phyloP scores from a whole-genome alignment of 2,797 vertebrate species.

The Channallabes apus region DNA sequence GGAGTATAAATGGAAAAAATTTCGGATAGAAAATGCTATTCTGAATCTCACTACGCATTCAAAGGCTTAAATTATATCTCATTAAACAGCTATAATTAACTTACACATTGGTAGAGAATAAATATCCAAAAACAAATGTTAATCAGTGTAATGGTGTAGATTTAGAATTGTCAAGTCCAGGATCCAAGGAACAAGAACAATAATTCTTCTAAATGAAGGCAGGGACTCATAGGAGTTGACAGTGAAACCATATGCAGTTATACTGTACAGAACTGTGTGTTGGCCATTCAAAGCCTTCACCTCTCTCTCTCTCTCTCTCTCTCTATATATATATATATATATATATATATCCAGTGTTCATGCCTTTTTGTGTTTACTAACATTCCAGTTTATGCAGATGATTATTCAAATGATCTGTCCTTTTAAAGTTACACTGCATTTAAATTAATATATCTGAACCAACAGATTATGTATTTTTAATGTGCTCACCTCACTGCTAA shows the following conservation, averaged over 20 bases:
- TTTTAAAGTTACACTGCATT: not conserved
- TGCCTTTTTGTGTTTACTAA: not conserved
- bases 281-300: constrained; percentile 18
- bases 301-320: not conserved
- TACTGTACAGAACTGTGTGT: not conserved
- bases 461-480: not conserved
- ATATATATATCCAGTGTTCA: not conserved
- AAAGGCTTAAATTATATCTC: constrained; percentile 21
- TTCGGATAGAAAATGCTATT: constrained; percentile 16
- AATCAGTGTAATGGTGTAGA: constrained; percentile 9
- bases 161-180: constrained; percentile 28
- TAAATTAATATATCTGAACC: not conserved
- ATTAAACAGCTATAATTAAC: constrained; percentile 33
- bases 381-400: not conserved
- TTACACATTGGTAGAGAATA: not conserved
- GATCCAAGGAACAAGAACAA: constrained; percentile 8
- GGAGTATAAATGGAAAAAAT: constrained; percentile 10
- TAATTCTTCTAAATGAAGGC: constrained; percentile 9
- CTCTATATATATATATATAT: no score
- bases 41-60: constrained; percentile 25
- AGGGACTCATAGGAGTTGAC: constrained; percentile 1
- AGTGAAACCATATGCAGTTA: constrained; percentile 28
- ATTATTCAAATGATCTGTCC: not conserved
- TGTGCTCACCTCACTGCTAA: not conserved
- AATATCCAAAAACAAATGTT: constrained; percentile 21